phyloP scores from a whole-genome alignment of 2,113 vertebrate species.

The Antennarius striatus region DNA sequence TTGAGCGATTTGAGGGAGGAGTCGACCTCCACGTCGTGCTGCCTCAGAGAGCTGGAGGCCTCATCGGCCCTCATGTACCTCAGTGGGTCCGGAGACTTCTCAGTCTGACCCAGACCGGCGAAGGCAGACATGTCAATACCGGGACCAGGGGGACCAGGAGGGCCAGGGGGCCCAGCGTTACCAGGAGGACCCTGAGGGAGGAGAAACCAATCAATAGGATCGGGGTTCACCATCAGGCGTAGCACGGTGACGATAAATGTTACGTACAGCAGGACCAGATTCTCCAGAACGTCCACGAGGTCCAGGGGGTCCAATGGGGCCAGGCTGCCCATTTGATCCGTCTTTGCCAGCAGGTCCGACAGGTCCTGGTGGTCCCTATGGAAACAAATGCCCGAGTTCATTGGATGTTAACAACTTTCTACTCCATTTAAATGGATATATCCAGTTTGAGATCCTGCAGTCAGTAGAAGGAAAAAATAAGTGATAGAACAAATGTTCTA shows the following conservation, averaged over 20 bases:
- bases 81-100: slow-evolving; percentile 93
- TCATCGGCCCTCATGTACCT: slow-evolving; percentile 97
- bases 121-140: slow-evolving; percentile 98
- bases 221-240: neutral
- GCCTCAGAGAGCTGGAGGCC: slow-evolving; percentile 84
- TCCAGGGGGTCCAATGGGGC: slow-evolving; percentile 93
- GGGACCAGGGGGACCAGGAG: slow-evolving; percentile 93
- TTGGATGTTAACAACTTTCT: neutral
- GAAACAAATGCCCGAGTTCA: slow-evolving; percentile 3
- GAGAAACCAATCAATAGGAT: neutral
- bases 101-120: slow-evolving; percentile 87
- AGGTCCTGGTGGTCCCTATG: slow-evolving; percentile 90
- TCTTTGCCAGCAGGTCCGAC: slow-evolving; percentile 94
- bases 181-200: slow-evolving; percentile 89
- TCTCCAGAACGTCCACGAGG: slow-evolving; percentile 95
- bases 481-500: slow-evolving; percentile 38
- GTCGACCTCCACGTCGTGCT: slow-evolving; percentile 93
- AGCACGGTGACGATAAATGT: neutral
- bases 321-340: slow-evolving; percentile 88
- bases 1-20: slow-evolving; percentile 94
- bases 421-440: too few relatives aligned
- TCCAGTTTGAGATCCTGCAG: neutral
- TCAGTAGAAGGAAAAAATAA: slow-evolving; percentile 16
- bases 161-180: slow-evolving; percentile 91
- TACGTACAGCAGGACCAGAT: slow-evolving; percentile 88